Conservation (phyloP, 2,113 vertebrate genomes). For the Neodon shergylaensis region DNA sequence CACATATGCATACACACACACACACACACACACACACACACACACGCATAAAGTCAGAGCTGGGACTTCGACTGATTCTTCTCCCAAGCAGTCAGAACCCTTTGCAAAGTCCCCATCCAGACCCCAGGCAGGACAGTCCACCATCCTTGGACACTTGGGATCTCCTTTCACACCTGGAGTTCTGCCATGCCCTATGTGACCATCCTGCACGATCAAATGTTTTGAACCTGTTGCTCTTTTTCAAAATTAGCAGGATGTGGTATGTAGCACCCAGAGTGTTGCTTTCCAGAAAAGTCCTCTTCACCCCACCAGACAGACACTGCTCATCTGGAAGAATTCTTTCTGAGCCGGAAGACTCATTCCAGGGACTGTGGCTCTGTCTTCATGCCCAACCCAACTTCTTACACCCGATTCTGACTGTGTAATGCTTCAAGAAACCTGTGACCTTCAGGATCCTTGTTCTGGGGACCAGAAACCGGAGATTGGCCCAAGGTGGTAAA, state of each 20-base stretch:
- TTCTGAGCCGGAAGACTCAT: not conserved
- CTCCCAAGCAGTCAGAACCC: slow-evolving; percentile 26
- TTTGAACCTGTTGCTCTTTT: not conserved
- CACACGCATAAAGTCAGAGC: slow-evolving; percentile 40
- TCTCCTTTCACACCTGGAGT: not conserved
- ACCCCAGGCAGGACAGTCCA: slow-evolving; percentile 64
- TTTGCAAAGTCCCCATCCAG: slow-evolving; percentile 60
- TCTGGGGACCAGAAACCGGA: not conserved
- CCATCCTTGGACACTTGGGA: slow-evolving; percentile 57
- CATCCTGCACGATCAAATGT: not conserved
- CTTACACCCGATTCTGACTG: not conserved
- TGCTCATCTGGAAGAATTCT: not conserved
- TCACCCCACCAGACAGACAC: not conserved
- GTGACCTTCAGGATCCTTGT: not conserved
- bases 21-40: not conserved
- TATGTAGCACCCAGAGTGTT: not conserved
- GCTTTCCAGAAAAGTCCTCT: not conserved
- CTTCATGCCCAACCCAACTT: not conserved
- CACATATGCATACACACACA: too few relatives aligned
- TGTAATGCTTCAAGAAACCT: not conserved
- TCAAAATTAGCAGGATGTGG: fast-evolving
- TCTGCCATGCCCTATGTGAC: fast-evolving
- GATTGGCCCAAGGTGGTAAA: fast-evolving
- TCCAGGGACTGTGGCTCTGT: fast-evolving
- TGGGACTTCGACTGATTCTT: fast-evolving